phyloP scores from a whole-genome alignment of 2,113 vertebrate genomes.

The Lepus americanus region DNA sequence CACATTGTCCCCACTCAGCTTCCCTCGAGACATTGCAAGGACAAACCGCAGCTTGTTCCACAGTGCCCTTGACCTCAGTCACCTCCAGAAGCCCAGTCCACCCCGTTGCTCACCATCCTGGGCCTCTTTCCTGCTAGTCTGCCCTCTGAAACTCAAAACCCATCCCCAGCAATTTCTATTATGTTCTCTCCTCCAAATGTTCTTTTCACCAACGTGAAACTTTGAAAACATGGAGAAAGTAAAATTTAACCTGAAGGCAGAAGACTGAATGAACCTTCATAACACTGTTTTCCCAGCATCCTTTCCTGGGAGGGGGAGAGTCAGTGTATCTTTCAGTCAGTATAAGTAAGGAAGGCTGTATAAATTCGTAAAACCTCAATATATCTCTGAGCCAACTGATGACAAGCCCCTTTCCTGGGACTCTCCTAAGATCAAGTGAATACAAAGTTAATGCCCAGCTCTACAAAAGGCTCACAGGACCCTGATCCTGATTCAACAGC shows the following conservation, averaged over 20 bases:
- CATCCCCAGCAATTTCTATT: background rate
- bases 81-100: background rate
- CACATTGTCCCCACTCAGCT: background rate
- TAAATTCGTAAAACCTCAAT: constrained; percentile 17
- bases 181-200: background rate
- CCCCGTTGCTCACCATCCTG: background rate
- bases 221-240: constrained; percentile 11
- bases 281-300: background rate
- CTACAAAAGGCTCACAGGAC: background rate
- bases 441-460: background rate
- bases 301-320: background rate
- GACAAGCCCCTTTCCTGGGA: background rate
- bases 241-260: constrained; percentile 44
- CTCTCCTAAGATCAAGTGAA: background rate
- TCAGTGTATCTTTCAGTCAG: background rate
- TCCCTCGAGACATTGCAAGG: background rate
- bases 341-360: background rate
- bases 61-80: background rate
- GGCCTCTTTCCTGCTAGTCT: background rate
- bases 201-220: constrained; percentile 3
- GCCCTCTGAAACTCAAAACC: background rate
- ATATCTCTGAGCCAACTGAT: background rate
- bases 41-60: background rate
- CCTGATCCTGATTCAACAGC: background rate
- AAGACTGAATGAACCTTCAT: background rate